Evolutionary conservation across 2,797 vertebrate species (phyloP).

Genomic region (Tauraco hartlaubi): DNA sequence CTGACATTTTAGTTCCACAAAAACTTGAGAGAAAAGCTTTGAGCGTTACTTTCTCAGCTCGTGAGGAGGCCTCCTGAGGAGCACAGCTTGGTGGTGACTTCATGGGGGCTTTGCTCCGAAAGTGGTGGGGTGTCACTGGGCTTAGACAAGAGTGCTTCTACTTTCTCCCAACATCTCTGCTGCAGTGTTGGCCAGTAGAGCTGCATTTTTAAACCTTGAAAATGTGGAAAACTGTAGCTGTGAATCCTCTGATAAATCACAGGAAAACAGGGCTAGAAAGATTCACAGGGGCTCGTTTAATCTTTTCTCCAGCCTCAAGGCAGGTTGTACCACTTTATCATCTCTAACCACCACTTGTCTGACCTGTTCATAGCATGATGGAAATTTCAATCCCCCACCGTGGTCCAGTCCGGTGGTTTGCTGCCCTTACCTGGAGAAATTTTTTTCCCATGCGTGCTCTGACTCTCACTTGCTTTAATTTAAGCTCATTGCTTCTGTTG

Average conservation of each 20-base stretch:
- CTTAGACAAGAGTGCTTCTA: background rate
- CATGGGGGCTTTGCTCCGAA: background rate
- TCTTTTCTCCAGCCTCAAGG: constrained; percentile 38
- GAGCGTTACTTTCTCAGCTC: background rate
- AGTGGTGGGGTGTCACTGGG: background rate
- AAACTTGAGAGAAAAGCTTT: background rate
- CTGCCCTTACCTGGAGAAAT: background rate
- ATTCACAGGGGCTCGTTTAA: constrained; percentile 22
- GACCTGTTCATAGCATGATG: background rate
- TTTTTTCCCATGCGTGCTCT: background rate
- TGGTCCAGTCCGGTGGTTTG: background rate
- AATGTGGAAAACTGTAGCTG: background rate
- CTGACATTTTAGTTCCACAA: background rate
- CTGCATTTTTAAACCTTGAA: background rate
- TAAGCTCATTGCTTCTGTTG: background rate
- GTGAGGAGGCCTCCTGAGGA: background rate
- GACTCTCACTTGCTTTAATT: background rate
- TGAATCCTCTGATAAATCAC: constrained; percentile 16
- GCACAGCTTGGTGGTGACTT: background rate
- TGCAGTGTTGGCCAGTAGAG: background rate
- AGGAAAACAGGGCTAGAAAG: background rate
- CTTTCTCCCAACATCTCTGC: background rate
- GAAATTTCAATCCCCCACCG: background rate
- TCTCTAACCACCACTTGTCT: background rate
- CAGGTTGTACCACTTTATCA: background rate